Evolutionary conservation across 2,113 vertebrate genomes (phyloP), one percentile per base, ranked within the genome.

Genomic region (Rhineura floridana): DNA sequence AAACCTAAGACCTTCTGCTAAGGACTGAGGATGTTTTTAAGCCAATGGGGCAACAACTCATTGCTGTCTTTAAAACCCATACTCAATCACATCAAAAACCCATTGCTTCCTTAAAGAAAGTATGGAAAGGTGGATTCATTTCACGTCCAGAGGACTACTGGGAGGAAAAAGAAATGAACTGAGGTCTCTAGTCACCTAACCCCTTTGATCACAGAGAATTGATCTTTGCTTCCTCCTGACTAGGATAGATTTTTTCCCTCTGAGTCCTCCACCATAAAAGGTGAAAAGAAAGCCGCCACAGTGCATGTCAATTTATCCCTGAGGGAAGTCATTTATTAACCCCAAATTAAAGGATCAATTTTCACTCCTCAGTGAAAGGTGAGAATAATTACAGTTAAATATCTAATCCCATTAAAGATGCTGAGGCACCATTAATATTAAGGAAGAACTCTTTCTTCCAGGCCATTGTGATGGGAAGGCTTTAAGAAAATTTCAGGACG

Each of bases 331-430:
- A 76, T 83, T n/a, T 69, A n/a, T 86, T n/a, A 67, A 55, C n/a
- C 36, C 23, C 46, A 90, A 90, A 69, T 77, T 89, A 75, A 52
- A 67, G n/a, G 83, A 89, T 85, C 88, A 90, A 76, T 90, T 69
- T 44, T 76, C 28, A 36, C 19, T 83, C 59, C 3, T 10, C 25
- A 9, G 50, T 55, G 33, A 46, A n/a, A 65, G 15, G 59, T 65
- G 75, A 76, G 73, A 46, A 48, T 81, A 82, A 77, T 59, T 55
- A 46, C 62, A 76, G 59, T 83, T 77, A 76, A 86, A 78, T 10
- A 73, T 73, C 76, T 85, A 81, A 85, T 75, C n/a, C 23, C 6
- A 75, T 48, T 50, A 81, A 89, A 15, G 25, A 52, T 86, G 28
- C n/a, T 63, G 7, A 55, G 33, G 25, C 28, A 76, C 21, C 15